These are phyloP conservation scores for Drosophila eohydei DNA, from an alignment of 2,888 invertebrate species.

Conservation along the genomic window DNA sequence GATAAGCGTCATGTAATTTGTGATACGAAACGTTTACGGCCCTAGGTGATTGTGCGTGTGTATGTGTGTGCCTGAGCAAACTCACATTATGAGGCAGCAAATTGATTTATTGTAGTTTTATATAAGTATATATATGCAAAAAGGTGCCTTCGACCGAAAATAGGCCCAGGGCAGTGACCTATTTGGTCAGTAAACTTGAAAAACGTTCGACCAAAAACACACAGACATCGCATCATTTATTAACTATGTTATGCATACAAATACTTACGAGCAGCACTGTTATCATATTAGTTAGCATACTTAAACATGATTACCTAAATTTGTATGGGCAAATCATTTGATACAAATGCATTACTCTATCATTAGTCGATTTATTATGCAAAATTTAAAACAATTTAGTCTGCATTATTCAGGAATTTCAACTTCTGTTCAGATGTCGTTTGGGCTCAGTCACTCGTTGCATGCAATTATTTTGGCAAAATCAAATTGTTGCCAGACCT, in stretches of 20 bases:
- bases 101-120: slow-evolving; percentile 64
- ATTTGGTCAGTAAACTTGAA: slow-evolving; percentile 55
- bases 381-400: slow-evolving; percentile 4
- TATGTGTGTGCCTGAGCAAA: slow-evolving; percentile 32
- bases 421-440: neutral
- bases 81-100: slow-evolving; percentile 58
- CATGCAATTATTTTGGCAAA: slow-evolving; percentile 10
- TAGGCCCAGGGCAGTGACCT: slow-evolving; percentile 40
- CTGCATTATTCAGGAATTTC: neutral
- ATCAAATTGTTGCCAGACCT: slow-evolving; percentile 1
- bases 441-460: neutral
- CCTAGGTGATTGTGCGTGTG: slow-evolving; percentile 31
- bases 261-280: slow-evolving; percentile 5
- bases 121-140: slow-evolving; percentile 28
- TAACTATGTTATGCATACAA: neutral
- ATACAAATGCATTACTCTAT: neutral
- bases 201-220: slow-evolving; percentile 14
- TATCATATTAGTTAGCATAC: neutral
- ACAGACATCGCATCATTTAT: slow-evolving; percentile 10
- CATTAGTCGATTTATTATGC: slow-evolving; percentile 6
- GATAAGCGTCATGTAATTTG: slow-evolving; percentile 67
- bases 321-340: too few species aligned
- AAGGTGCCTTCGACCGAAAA: slow-evolving; percentile 43
- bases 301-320: neutral
- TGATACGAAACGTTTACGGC: slow-evolving; percentile 46